Evolutionary conservation across 2,888 invertebrate genomes (phyloP).

Genomic region (Adineta ricciae): DNA sequence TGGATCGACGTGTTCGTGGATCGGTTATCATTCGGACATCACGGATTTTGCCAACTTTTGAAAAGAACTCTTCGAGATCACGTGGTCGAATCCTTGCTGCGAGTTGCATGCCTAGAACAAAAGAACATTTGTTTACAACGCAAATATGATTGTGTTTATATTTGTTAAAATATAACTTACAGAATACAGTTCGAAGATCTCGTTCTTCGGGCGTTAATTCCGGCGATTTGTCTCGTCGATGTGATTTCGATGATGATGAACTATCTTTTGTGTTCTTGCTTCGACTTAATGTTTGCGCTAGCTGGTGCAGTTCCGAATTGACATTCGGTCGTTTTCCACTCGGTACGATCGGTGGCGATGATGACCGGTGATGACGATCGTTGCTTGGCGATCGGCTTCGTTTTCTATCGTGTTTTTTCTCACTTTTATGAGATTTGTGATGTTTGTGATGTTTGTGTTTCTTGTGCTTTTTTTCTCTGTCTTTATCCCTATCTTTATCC

Average conservation of each 20-base stretch:
- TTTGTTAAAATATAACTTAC: no score
- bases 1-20: constrained; percentile 92
- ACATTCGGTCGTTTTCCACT: not conserved
- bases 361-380: not conserved
- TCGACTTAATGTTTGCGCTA: not conserved
- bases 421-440: constrained; percentile 5
- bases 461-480: not conserved
- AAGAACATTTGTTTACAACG: no score
- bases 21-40: constrained; percentile 96
- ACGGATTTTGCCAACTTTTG: constrained; percentile 84
- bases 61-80: constrained; percentile 94
- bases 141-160: no score
- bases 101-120: constrained; percentile 65
- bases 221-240: constrained; percentile 29
- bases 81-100: constrained; percentile 82
- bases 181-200: constrained; percentile 95
- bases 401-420: not conserved
- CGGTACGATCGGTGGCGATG: not conserved
- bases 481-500: not conserved
- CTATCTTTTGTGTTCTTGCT: not conserved
- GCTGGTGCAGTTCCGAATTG: not conserved
- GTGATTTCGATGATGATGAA: not conserved
- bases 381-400: not conserved
- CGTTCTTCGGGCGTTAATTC: constrained; percentile 33
- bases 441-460: not conserved